Base-by-base conservation (phyloP, 1,140 invertebrate species). In the Lepidurus arcticus region DNA sequence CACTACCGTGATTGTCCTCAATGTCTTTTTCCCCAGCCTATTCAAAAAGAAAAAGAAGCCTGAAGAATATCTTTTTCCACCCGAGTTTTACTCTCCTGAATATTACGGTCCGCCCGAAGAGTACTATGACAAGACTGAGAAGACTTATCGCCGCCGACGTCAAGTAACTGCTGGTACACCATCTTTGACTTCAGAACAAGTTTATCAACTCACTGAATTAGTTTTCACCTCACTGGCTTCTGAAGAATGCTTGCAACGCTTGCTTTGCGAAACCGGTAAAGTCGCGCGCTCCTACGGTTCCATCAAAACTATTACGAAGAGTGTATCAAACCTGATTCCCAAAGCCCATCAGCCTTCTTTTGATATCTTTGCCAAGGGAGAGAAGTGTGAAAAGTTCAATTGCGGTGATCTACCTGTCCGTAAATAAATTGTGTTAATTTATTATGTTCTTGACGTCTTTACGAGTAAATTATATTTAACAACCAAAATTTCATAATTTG, bases 241-340 rank as follows among this genome's bases (percentile, higher is more conserved):
- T 11, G 73, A 78, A 44, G 26, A 78, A 45, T 78, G 78, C 11
- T 47, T 78, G 73, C 78, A 78, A 45, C 73, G 78, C 7, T 42
- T 78, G 10, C 43, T 78, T 16, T 78, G 78, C 43, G 78, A 78
- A 74, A 11, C 73, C 4, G 78, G 78, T 24, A 74, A 73, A 26
- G 26, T 78, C 44, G 45, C 26, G 3, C 43, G 73, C 16, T 75
- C 78, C 5, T 65, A 65, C 13, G 53, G 53, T 7, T 24, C 45
- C 8, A 65, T 65, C 6, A 44, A 76, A 7, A 75, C 73, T 10
- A 73, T 78, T 34, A 26, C 73, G 8, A 44, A n/a, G 78, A 47
- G 21, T 11, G 65, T 78, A 13, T 45, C 74, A 44, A 13, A 11
- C n/a, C 75, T 74, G 24, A 13, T 78, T 8, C 78, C 78, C 26